Conservation (phyloP, 2,888 invertebrate species). For the Microplitis manilae region DNA sequence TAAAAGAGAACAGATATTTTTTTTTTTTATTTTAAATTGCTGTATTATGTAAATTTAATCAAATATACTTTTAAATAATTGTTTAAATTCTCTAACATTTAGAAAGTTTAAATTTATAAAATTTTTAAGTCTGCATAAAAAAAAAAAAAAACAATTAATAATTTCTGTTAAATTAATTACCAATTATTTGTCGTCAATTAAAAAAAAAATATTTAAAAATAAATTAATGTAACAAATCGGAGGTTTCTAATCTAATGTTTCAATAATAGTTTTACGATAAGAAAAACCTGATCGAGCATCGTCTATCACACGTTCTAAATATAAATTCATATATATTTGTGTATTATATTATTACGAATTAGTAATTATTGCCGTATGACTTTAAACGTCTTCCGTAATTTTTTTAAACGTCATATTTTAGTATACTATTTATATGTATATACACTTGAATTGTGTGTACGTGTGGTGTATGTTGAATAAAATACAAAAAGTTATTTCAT, state of each 20-base stretch:
- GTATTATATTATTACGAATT: neutral
- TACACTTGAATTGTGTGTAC: neutral
- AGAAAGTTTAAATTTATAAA: neutral
- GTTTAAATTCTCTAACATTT: neutral
- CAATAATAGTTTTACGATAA: too few relatives aligned
- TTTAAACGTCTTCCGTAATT: slow-evolving; percentile 2
- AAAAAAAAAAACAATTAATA: too few relatives aligned
- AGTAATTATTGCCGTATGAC: neutral
- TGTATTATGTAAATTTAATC: neutral
- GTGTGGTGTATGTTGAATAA: neutral
- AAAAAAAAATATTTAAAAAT: too few relatives aligned
- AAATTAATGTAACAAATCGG: too few relatives aligned
- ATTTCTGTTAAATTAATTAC: too few relatives aligned
- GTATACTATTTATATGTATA: neutral
- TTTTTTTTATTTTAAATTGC: neutral
- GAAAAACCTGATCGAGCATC: too few relatives aligned
- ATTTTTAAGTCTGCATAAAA: too few relatives aligned
- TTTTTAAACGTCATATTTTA: neutral
- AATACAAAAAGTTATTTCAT: slow-evolving; percentile 11
- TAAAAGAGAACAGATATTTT: neutral
- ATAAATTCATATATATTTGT: neutral
- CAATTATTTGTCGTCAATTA: too few relatives aligned
- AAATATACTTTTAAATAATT: neutral
- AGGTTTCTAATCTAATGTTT: too few relatives aligned
- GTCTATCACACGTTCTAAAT: too few relatives aligned